Evolutionary conservation across 1,140 invertebrate species (phyloP).

Genomic region (Macrobrachium rosenbergii): DNA sequence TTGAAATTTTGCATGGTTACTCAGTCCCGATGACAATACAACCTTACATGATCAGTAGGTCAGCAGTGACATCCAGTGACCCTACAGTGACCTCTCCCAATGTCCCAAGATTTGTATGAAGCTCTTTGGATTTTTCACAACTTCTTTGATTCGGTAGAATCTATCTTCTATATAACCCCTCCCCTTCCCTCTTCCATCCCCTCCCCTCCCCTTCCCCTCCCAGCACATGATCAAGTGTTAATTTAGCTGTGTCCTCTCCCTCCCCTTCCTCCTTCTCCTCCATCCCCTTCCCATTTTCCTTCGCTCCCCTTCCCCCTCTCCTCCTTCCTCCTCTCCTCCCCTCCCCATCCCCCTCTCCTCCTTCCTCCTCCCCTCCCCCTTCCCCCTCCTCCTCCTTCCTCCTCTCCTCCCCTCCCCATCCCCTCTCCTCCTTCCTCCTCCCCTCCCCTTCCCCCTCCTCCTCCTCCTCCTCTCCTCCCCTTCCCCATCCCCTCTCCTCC

Average conservation of each 20-base stretch:
- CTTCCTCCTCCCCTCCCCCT: not conserved
- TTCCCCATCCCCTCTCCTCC: not conserved
- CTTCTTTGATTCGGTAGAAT: no score
- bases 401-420: not conserved
- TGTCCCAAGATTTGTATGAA: no score
- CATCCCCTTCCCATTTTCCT: not conserved
- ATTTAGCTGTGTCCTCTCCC: not conserved
- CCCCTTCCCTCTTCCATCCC: not conserved
- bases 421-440: not conserved
- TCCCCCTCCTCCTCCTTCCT: not conserved
- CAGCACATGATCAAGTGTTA: no score
- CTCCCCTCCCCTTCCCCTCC: conserved; percentile 14
- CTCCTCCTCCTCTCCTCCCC: not conserved
- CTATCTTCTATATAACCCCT: no score
- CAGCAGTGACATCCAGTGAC: no score
- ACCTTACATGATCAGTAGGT: no score
- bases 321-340: not conserved
- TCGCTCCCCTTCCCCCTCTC: not conserved
- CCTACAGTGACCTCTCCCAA: no score
- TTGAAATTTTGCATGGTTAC: no score
- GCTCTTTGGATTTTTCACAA: no score
- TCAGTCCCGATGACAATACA: no score
- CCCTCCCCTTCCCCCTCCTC: not conserved
- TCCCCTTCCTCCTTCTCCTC: not conserved
- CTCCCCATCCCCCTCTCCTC: not conserved